phyloP scores from a whole-genome alignment of 2,888 invertebrate genomes.

The Tuta absoluta region DNA sequence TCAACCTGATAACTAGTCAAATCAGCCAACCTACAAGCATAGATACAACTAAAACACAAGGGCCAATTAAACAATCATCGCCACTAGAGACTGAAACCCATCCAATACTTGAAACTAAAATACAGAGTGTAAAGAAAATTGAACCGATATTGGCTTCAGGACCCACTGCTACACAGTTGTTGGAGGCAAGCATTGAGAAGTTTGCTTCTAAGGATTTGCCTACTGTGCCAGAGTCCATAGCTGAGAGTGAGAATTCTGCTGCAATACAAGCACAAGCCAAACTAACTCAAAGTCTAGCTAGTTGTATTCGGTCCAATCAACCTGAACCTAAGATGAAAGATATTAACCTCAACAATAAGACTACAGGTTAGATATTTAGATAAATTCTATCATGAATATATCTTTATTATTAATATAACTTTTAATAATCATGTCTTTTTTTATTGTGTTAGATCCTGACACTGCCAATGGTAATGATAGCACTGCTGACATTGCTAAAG shows the following conservation, averaged over 20 bases:
- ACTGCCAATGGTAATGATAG: constrained; percentile 68
- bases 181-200: constrained; percentile 73
- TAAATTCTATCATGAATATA: not conserved
- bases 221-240: constrained; percentile 38
- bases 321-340: constrained; percentile 74
- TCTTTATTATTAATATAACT: constrained; percentile 19
- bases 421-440: constrained; percentile 6
- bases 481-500: constrained; percentile 54
- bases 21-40: constrained; percentile 52
- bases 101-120: constrained; percentile 43
- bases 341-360: constrained; percentile 70
- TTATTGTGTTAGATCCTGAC: constrained; percentile 57
- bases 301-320: constrained; percentile 61
- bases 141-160: constrained; percentile 46
- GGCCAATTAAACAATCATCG: constrained; percentile 43
- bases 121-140: constrained; percentile 50
- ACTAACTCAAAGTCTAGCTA: constrained; percentile 71
- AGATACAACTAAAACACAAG: constrained; percentile 49
- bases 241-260: constrained; percentile 59
- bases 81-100: constrained; percentile 47
- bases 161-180: constrained; percentile 66
- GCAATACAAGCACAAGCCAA: constrained; percentile 74
- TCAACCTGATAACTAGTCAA: constrained; percentile 71
- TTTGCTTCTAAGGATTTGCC: constrained; percentile 63
- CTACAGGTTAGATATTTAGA: constrained; percentile 56